Evolutionary conservation across 2,888 invertebrate species (phyloP).

Genomic region (Magallana nippona): DNA sequence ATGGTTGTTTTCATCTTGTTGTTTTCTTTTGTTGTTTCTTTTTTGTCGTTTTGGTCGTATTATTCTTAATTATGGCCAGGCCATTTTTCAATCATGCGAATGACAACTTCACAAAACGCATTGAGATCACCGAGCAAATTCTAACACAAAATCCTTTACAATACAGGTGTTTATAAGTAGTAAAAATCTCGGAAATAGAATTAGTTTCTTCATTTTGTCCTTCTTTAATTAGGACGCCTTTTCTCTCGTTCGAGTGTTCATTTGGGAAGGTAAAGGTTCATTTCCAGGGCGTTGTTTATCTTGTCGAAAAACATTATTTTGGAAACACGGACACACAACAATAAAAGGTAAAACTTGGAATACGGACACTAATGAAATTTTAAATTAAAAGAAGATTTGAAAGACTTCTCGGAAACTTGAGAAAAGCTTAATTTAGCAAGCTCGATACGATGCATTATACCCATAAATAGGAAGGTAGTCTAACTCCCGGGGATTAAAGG

Average conservation of each 20-base stretch:
- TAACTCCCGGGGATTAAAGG: slow-evolving; percentile 9
- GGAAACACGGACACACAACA: slow-evolving; percentile 26
- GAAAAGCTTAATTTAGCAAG: slow-evolving; percentile 29
- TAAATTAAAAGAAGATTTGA: slow-evolving; percentile 32
- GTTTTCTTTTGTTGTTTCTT: slow-evolving; percentile 8
- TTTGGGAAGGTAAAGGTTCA: slow-evolving; percentile 24
- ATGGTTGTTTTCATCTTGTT: slow-evolving; percentile 7
- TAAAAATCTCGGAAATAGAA: not conserved
- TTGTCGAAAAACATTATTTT: slow-evolving; percentile 33
- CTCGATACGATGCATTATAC: slow-evolving; percentile 32
- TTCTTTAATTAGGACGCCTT: slow-evolving; percentile 5
- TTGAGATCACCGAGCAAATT: slow-evolving; percentile 4
- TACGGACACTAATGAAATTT: slow-evolving; percentile 20
- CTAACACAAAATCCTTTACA: not conserved
- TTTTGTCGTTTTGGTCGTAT: slow-evolving; percentile 21
- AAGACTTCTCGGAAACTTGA: slow-evolving; percentile 17
- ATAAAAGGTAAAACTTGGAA: slow-evolving; percentile 20
- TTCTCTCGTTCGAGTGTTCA: slow-evolving; percentile 8
- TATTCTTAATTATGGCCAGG: slow-evolving; percentile 25
- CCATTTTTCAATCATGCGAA: slow-evolving; percentile 22
- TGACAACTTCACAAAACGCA: slow-evolving; percentile 22
- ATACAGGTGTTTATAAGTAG: slow-evolving; percentile 27
- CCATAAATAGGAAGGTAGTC: not conserved
- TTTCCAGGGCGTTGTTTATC: slow-evolving; percentile 16
- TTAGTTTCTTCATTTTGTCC: slow-evolving; percentile 9